These are phyloP conservation scores for Dromas ardeola DNA, from an alignment of 2,113 vertebrate species.

Conservation along the genomic window DNA sequence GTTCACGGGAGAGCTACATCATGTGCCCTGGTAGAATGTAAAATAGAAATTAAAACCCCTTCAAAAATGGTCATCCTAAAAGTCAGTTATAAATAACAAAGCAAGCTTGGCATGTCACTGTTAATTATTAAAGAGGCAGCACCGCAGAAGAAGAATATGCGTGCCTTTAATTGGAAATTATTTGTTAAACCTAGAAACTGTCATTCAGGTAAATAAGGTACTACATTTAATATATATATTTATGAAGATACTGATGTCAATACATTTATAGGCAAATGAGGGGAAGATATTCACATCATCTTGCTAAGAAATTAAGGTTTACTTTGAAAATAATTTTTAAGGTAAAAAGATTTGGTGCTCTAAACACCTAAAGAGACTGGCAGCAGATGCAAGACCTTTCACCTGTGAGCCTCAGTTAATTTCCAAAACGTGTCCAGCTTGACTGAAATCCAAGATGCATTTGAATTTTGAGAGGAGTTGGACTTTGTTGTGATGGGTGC, in stretches of 20 bases:
- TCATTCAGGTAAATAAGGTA: neutral
- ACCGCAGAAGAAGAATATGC: neutral
- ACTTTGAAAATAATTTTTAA: neutral
- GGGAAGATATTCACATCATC: neutral
- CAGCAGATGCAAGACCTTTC: neutral
- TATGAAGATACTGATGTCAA: neutral
- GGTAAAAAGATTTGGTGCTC: neutral
- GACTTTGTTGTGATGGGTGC: neutral
- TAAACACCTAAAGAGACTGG: neutral
- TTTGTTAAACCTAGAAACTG: neutral
- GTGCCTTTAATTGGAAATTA: neutral
- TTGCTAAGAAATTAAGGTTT: neutral
- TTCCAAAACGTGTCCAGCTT: neutral
- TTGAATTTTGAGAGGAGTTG: neutral
- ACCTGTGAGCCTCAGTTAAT: neutral
- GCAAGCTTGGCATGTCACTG: neutral
- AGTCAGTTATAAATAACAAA: neutral
- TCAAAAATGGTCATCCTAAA: neutral
- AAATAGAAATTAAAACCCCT: neutral
- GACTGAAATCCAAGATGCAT: neutral
- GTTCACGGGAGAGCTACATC: neutral
- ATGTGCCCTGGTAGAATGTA: neutral
- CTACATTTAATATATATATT: neutral
- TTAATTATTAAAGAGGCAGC: neutral
- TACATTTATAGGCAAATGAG: neutral